Conservation (phyloP, 2,888 invertebrate genomes). For the Acleris sparsana region DNA sequence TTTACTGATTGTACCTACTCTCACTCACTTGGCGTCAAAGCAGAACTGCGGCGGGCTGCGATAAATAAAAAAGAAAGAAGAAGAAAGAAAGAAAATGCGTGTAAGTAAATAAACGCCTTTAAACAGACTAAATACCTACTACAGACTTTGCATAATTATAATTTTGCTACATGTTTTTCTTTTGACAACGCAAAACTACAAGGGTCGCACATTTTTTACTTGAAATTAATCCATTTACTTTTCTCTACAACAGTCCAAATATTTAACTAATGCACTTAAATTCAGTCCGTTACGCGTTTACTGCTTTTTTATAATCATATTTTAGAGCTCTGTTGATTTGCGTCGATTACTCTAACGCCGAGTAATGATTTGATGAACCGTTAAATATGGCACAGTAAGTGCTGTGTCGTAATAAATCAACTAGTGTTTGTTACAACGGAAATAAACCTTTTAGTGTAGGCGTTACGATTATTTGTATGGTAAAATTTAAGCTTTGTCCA, state of each 20-base stretch:
- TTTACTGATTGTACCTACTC: too few relatives aligned
- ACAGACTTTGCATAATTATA: too few relatives aligned
- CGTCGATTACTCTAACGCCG: conserved; percentile 43
- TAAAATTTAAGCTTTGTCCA: too few relatives aligned
- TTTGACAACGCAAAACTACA: background rate
- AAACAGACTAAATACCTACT: too few relatives aligned
- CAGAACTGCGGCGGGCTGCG: too few relatives aligned
- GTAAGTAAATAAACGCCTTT: too few relatives aligned
- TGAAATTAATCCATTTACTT: conserved; percentile 39
- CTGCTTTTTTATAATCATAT: conserved; percentile 76
- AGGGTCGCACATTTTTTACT: background rate
- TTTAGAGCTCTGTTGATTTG: conserved; percentile 65
- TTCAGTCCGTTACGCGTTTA: conserved; percentile 67
- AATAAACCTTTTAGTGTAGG: conserved; percentile 14
- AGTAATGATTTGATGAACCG: conserved; percentile 62
- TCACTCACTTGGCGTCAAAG: too few relatives aligned
- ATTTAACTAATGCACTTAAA: conserved; percentile 79
- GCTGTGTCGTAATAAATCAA: conserved; percentile 50
- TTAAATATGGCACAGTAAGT: conserved; percentile 47
- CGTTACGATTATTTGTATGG: conserved; percentile 12
- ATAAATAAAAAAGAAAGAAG: too few relatives aligned
- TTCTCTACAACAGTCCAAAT: conserved; percentile 54
- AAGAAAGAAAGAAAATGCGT: too few relatives aligned
- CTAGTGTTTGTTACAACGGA: conserved; percentile 14
- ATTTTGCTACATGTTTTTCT: too few relatives aligned